phyloP scores from a whole-genome alignment of 1,140 invertebrate species.

The Calosoma granatense region DNA sequence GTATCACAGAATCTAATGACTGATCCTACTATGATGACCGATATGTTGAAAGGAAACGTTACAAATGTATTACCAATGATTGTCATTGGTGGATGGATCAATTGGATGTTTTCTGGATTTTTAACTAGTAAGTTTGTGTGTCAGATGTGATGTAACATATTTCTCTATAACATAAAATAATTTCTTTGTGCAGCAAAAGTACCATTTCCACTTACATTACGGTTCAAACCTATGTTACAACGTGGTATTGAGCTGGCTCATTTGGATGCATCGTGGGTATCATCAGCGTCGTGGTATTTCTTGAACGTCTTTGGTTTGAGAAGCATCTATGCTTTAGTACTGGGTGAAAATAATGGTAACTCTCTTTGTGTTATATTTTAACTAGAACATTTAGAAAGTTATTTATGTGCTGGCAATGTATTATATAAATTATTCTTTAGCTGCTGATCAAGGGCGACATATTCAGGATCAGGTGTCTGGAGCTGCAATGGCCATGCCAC shows the following conservation, averaged over 20 bases:
- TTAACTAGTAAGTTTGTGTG: constrained; percentile 93
- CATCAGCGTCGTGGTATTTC: constrained; percentile 99
- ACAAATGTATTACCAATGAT: constrained; percentile 99
- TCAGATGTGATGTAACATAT: constrained; percentile 11
- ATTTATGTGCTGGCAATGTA: background rate
- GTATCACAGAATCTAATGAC: constrained; percentile 88
- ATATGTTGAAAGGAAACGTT: constrained; percentile 98
- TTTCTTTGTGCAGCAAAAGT: constrained; percentile 70
- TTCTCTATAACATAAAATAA: background rate
- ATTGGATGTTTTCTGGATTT: constrained; percentile 99
- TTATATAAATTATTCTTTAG: constrained; percentile 30
- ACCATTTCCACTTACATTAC: constrained; percentile 93
- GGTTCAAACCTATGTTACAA: constrained; percentile 99
- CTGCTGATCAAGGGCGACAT: constrained; percentile 91
- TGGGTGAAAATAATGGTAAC: constrained; percentile 95
- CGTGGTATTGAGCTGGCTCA: constrained; percentile 91
- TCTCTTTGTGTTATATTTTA: constrained; percentile 1
- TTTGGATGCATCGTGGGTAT: constrained; percentile 98
- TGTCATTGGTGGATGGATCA: constrained; percentile 98
- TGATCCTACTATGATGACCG: constrained; percentile 97
- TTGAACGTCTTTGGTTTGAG: constrained; percentile 97
- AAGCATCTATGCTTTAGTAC: constrained; percentile 93
- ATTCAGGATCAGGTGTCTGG: constrained; percentile 98
- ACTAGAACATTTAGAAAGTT: background rate
- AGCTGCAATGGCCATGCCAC: constrained; percentile 92